A percentile compares a stretch with the other conserved stretches of the same genome.
These are phyloP conservation scores for Alligator sinensis DNA, from an alignment of 2,113 vertebrate species.

Conservation along the genomic window DNA sequence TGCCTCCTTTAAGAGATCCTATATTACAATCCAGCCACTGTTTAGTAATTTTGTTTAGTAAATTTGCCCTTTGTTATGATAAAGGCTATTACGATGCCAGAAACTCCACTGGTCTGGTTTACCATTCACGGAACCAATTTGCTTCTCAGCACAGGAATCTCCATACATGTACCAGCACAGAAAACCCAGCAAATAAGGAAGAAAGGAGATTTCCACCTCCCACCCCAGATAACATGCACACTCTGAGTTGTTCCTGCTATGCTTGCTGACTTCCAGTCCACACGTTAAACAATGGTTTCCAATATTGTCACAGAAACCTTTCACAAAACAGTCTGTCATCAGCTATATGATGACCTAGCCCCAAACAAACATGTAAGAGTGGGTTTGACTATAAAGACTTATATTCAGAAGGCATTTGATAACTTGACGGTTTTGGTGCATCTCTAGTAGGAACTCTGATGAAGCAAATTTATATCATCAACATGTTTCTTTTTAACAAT, in stretches of 20 bases:
- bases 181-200: not conserved
- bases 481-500: not conserved
- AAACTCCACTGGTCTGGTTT: not conserved
- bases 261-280: fast-evolving
- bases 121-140: not conserved
- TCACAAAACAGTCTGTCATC: not conserved
- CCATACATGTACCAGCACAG: fast-evolving
- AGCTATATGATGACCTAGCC: not conserved
- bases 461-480: not conserved
- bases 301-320: not conserved
- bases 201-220: not conserved
- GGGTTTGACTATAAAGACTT: not conserved
- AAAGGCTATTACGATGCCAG: not conserved
- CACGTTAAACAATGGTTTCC: not conserved
- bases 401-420: not conserved
- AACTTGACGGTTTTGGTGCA: not conserved
- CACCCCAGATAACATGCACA: not conserved
- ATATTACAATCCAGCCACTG: not conserved
- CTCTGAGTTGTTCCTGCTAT: not conserved
- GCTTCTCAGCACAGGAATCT: not conserved
- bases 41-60: fast-evolving
- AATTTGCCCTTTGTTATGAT: not conserved
- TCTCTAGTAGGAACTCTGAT: not conserved
- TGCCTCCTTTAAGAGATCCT: not conserved
- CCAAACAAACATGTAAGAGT: not conserved